Evolutionary conservation across 2,888 invertebrate genomes (phyloP).

Genomic region (Callyntrura guangdongensis): DNA sequence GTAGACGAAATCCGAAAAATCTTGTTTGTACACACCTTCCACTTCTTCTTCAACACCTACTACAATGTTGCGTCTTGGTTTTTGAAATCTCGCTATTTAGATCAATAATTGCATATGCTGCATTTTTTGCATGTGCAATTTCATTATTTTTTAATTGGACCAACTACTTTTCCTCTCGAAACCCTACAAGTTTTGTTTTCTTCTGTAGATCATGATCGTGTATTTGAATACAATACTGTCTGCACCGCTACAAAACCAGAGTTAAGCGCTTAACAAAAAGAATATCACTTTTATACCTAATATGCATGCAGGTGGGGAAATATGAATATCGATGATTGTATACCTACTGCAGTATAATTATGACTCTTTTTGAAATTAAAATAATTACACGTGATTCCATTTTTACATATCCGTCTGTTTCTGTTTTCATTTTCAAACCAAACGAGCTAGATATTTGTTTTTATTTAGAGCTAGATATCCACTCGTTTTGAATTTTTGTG

Average conservation of each 20-base stretch:
- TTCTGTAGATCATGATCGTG: too few relatives aligned
- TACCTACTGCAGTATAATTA: too few relatives aligned
- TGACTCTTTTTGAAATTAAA: too few relatives aligned
- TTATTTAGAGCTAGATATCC: background rate
- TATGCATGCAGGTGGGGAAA: too few relatives aligned
- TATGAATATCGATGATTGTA: too few relatives aligned
- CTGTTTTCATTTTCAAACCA: slow-evolving; percentile 1
- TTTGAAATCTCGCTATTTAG: background rate
- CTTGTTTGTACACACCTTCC: slow-evolving; percentile 23
- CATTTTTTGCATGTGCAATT: slow-evolving; percentile 2
- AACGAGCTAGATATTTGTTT: background rate
- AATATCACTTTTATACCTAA: too few relatives aligned
- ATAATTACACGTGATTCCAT: background rate
- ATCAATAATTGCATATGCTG: background rate
- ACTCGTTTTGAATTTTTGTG: background rate
- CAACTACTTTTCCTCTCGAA: slow-evolving; percentile 59
- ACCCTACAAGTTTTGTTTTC: background rate
- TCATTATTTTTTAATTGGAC: slow-evolving; percentile 43
- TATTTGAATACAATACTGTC: too few relatives aligned
- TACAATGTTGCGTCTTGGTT: background rate
- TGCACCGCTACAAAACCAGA: too few relatives aligned
- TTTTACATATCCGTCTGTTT: background rate
- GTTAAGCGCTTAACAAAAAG: too few relatives aligned
- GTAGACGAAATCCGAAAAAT: slow-evolving; percentile 44
- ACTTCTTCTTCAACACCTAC: slow-evolving; percentile 8